Evolutionary conservation across 2,888 invertebrate species (phyloP).

Genomic region (Acanthosepion lycidas): DNA sequence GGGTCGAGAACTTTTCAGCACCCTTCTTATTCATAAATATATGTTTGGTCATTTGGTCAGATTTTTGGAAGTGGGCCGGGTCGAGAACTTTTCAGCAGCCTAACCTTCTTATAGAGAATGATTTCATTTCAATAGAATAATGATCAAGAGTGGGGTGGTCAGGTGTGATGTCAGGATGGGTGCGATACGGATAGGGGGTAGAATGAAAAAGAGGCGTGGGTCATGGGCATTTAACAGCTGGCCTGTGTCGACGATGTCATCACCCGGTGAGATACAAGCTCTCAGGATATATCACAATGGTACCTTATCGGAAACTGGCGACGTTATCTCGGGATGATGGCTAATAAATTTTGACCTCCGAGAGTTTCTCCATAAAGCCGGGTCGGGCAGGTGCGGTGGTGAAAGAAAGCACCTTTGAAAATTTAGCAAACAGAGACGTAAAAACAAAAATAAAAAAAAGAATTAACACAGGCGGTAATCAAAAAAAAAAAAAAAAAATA

Average conservation of each 20-base stretch:
- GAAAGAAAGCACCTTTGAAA: no score
- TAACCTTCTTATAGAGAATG: background rate
- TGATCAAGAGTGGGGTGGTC: background rate
- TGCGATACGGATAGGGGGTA: background rate
- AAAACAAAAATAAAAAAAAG: no score
- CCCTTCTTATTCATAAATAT: no score
- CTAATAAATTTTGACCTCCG: background rate
- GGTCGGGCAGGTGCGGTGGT: no score
- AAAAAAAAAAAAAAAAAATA: no score
- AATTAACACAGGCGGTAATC: no score
- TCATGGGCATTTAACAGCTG: background rate
- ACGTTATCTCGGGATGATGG: background rate
- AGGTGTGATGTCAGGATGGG: background rate
- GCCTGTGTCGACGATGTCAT: background rate
- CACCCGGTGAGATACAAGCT: background rate
- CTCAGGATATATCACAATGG: background rate
- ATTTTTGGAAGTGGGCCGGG: no score
- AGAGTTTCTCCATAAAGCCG: background rate
- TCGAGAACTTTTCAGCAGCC: no score
- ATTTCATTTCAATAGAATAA: background rate
- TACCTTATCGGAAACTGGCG: constrained; percentile 21
- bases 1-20: no score
- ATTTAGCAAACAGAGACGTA: no score
- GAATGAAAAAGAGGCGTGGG: background rate
- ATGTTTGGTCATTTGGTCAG: no score